Conservation (phyloP, 1,140 invertebrate genomes). For the Rhynchophorus ferrugineus region DNA sequence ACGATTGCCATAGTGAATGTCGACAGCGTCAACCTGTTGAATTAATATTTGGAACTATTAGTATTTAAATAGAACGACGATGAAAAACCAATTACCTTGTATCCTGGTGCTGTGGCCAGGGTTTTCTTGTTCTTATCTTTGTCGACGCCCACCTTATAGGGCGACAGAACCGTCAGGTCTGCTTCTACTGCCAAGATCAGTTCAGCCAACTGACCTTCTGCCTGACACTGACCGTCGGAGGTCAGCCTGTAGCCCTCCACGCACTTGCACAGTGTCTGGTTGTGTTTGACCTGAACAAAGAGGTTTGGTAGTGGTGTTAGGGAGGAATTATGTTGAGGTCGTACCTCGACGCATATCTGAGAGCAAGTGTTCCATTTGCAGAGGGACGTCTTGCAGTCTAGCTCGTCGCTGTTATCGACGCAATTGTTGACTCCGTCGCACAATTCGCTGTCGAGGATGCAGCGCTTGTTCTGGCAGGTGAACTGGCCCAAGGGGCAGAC, state of each 20-base stretch:
- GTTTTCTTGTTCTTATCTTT: slow-evolving; percentile 38
- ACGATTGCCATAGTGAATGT: slow-evolving; percentile 43
- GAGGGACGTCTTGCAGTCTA: slow-evolving; percentile 39
- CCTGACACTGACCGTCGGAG: slow-evolving; percentile 48
- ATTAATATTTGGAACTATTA: slow-evolving; percentile 17
- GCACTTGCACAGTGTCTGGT: slow-evolving; percentile 57
- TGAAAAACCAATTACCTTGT: slow-evolving; percentile 24
- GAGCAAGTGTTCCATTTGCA: slow-evolving; percentile 66
- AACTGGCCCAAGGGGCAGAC: slow-evolving; percentile 61
- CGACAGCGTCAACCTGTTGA: slow-evolving; percentile 45
- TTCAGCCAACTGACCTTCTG: slow-evolving; percentile 48
- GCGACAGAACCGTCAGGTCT: slow-evolving; percentile 53
- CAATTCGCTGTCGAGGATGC: slow-evolving; percentile 65
- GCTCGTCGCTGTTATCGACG: slow-evolving; percentile 58
- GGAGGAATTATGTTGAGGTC: neutral
- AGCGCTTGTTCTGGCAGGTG: slow-evolving; percentile 62
- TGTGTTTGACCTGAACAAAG: slow-evolving; percentile 44
- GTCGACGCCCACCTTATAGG: slow-evolving; percentile 49
- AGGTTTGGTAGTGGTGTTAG: neutral
- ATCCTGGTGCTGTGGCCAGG: slow-evolving; percentile 32
- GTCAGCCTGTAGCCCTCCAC: slow-evolving; percentile 53
- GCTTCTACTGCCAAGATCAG: slow-evolving; percentile 57
- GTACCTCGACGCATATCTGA: slow-evolving; percentile 60
- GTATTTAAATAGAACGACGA: neutral
- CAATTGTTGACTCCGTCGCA: slow-evolving; percentile 62